These are phyloP conservation scores for Cheilosia grossa DNA, from an alignment of 2,888 invertebrate genomes.

Conservation along the genomic window DNA sequence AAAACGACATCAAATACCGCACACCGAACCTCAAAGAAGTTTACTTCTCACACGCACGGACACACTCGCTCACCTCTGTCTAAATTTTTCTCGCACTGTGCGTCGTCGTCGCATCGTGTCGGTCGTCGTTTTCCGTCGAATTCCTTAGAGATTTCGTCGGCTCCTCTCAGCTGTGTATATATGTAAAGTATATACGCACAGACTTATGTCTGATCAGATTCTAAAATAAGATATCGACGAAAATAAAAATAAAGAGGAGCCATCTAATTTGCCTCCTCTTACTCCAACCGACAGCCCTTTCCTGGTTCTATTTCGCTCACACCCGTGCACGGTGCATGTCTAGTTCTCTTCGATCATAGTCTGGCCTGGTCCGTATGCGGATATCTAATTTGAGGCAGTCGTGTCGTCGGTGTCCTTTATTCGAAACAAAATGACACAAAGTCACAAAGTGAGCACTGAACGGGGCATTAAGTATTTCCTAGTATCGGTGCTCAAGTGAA, in stretches of 20 bases:
- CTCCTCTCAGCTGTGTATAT: constrained; percentile 22
- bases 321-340: neutral
- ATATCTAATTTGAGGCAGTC: constrained; percentile 64
- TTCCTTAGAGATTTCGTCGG: constrained; percentile 54
- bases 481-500: constrained; percentile 21
- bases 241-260: constrained; percentile 64
- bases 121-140: constrained; percentile 48
- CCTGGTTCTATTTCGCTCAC: constrained; percentile 26
- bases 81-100: constrained; percentile 32
- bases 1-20: constrained; percentile 57
- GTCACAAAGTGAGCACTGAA: constrained; percentile 15
- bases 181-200: neutral
- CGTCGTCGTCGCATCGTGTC: constrained; percentile 3
- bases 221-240: constrained; percentile 72
- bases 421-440: constrained; percentile 40
- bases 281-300: constrained; percentile 20
- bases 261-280: constrained; percentile 20
- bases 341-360: constrained; percentile 43
- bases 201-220: constrained; percentile 73
- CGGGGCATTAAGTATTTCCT: constrained; percentile 26
- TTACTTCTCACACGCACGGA: constrained; percentile 20
- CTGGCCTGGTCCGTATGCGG: constrained; percentile 67
- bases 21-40: constrained; percentile 19
- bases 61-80: constrained; percentile 38
- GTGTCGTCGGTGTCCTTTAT: constrained; percentile 66